Conservation (phyloP, 2,888 invertebrate genomes). For the Drosophila falleni region DNA sequence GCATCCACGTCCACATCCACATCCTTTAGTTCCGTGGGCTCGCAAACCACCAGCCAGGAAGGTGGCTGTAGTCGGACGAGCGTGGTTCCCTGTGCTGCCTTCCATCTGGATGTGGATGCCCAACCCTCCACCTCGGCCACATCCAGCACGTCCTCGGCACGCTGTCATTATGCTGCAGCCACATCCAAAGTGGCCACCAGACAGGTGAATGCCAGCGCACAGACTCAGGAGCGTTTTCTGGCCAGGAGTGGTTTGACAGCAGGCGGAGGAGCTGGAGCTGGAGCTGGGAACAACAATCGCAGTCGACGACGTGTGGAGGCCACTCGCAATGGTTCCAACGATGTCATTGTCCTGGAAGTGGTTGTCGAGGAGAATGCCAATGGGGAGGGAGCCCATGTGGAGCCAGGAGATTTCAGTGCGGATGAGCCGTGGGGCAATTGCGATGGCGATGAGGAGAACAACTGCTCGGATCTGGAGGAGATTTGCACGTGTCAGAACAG, state of each 20-base stretch:
- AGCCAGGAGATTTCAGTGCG: slow-evolving; percentile 70
- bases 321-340: slow-evolving; percentile 49
- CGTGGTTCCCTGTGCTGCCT: slow-evolving; percentile 35
- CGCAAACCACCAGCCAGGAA: slow-evolving; percentile 67
- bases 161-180: slow-evolving; percentile 82
- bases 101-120: slow-evolving; percentile 66
- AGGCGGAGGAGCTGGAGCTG: slow-evolving; percentile 1
- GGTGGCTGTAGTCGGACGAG: slow-evolving; percentile 81
- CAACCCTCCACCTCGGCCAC: slow-evolving; percentile 83
- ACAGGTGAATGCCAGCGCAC: slow-evolving; percentile 83
- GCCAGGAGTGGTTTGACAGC: slow-evolving; percentile 45
- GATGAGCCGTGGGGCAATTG: slow-evolving; percentile 85
- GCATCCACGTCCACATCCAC: slow-evolving; percentile 32
- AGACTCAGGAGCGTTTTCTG: slow-evolving; percentile 82
- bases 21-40: slow-evolving; percentile 60
- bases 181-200: slow-evolving; percentile 64
- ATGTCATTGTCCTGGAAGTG: slow-evolving; percentile 60
- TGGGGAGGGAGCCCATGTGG: slow-evolving; percentile 39
- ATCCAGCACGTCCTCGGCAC: slow-evolving; percentile 56
- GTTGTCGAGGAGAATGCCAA: slow-evolving; percentile 58
- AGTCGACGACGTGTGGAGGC: slow-evolving; percentile 40
- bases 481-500: slow-evolving; percentile 85
- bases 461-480: slow-evolving; percentile 84
- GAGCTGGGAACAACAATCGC: slow-evolving; percentile 14
- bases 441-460: slow-evolving; percentile 85